Base-by-base conservation (phyloP, 2,888 invertebrate species). In the Amiota communis region DNA sequence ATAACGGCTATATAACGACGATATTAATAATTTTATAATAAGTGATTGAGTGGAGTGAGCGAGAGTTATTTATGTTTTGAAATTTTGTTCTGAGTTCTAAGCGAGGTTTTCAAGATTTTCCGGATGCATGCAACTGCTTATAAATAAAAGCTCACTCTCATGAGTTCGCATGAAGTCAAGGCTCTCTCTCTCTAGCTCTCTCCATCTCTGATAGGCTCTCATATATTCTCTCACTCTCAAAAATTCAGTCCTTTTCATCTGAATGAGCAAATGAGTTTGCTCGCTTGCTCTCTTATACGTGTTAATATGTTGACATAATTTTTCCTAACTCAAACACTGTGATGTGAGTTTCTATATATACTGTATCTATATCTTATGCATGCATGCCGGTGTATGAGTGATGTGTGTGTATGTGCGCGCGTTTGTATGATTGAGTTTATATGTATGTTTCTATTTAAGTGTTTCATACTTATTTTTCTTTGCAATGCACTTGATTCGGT, bases 401-500 rank as follows among this genome's bases (percentile, higher is more conserved):
- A n/a, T 36, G 13, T 63, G 23, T 17, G 15, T 57, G 57, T 15
- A 2, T 57, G 57, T 17, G 36, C 59, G 64, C 63, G 70, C n/a
- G n/a, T n/a, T n/a, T 53, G 36, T 53, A 12, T 53, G 53, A n/a
- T 2, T 53, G 3, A 23, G 23, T 23, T 23, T 23, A 23, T 23
- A 3, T 83, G 84, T 80, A 76, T 82, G 83, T 80, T 82, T 82
- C 82, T 82, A 82, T 83, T 80, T 79, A 82, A 78, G 63, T 73
- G 65, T 63, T 49, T 64, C 48, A 73, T n/a, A 51, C 36, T 36
- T 36, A 53, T 53, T 51, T 49, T 57, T 36, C 51, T 36, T 74
- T 72, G 80, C 49, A 49, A 79, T 81, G 80, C 80, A 81, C 85
- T 83, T 82, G 82, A 79, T 80, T 79, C 84, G 84, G 85, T 85